phyloP scores from a whole-genome alignment of 2,888 invertebrate genomes.

The Polyploca ridens region DNA sequence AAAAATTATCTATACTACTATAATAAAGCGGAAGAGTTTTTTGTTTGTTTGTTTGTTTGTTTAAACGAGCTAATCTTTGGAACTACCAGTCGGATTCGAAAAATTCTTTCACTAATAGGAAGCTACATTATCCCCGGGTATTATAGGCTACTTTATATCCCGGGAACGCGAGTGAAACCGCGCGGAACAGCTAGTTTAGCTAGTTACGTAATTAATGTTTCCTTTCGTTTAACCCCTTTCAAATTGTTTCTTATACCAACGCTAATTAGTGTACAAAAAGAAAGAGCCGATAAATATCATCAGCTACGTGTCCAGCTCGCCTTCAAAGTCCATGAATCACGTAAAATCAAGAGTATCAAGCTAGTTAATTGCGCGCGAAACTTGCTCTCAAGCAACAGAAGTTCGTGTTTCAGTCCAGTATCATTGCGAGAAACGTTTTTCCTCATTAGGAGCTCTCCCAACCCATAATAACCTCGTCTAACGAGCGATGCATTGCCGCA shows the following conservation, averaged over 20 bases:
- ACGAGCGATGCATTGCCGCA: constrained; percentile 52
- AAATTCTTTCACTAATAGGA: too few species aligned
- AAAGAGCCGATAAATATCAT: constrained; percentile 36
- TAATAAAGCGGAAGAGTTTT: too few species aligned
- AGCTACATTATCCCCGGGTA: too few species aligned
- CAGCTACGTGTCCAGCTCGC: constrained; percentile 30
- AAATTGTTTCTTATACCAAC: constrained; percentile 13
- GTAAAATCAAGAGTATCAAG: constrained; percentile 54
- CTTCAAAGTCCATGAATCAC: constrained; percentile 46
- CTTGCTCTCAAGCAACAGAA: constrained; percentile 51
- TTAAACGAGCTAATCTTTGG: too few species aligned
- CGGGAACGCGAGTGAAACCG: too few species aligned
- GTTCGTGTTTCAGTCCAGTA: constrained; percentile 52
- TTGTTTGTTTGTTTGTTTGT: too few species aligned
- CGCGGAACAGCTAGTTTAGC: too few species aligned
- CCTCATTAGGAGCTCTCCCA: constrained; percentile 61
- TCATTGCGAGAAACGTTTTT: constrained; percentile 62
- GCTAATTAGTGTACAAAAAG: constrained; percentile 22
- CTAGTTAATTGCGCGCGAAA: constrained; percentile 62
- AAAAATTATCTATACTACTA: too few species aligned
- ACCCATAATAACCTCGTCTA: constrained; percentile 55
- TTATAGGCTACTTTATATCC: too few species aligned
- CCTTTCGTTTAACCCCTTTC: not conserved
- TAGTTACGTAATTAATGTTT: too few species aligned
- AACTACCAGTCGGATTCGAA: too few species aligned